Percentiles rank a stretch among this genome's conserved stretches.
These are phyloP conservation scores for Tipula lateralis DNA, from an alignment of 2,888 invertebrate species.

Conservation along the genomic window DNA sequence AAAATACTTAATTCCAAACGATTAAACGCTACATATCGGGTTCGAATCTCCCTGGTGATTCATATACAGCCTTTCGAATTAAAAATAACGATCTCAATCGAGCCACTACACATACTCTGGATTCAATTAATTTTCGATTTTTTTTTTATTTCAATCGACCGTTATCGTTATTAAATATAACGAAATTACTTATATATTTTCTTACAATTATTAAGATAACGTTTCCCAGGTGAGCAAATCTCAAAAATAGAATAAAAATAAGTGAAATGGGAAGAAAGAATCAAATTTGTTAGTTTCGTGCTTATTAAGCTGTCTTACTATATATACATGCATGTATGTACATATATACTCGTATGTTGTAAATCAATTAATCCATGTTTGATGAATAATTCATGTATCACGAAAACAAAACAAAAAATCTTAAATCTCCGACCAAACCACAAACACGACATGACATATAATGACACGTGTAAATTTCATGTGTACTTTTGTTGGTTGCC, in stretches of 20 bases:
- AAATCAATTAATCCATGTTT: neutral
- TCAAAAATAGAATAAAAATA: neutral
- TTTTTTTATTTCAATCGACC: neutral
- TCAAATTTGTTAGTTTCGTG: neutral
- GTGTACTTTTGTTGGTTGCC: neutral
- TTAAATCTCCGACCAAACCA: neutral
- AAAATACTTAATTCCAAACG: neutral
- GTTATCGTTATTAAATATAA: neutral
- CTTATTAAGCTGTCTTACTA: neutral
- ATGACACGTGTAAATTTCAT: neutral
- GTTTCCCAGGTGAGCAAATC: neutral
- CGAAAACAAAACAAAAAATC: neutral
- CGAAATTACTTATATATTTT: neutral
- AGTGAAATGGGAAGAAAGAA: neutral
- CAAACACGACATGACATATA: neutral
- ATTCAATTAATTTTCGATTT: neutral
- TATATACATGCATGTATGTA: too few relatives aligned
- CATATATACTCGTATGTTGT: neutral
- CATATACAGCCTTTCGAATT: neutral
- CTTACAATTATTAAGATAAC: neutral
- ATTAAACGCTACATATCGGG: neutral
- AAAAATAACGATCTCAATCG: neutral
- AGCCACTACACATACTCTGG: neutral
- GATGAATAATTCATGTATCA: neutral
- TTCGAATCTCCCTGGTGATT: neutral